Conservation (phyloP, 92 coral and sea anemone species). For the Umimayanthus chanpuru region DNA sequence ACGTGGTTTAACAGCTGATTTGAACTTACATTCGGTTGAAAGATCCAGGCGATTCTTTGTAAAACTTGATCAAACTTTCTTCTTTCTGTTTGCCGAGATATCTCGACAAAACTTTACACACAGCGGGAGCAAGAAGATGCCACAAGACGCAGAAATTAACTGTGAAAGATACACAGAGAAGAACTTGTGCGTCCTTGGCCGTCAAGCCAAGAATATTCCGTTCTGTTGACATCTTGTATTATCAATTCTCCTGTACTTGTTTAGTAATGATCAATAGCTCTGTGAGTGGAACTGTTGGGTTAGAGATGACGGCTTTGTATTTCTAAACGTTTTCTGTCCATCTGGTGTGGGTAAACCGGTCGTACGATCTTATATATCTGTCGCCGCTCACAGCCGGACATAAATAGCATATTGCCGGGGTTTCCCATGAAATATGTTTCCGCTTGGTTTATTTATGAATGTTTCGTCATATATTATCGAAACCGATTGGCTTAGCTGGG, state of each 20-base stretch:
- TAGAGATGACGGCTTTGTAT: not conserved
- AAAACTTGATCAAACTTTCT: constrained; percentile 4
- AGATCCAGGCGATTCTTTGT: constrained; percentile 51
- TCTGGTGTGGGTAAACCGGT: not conserved
- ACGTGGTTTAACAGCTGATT: not conserved
- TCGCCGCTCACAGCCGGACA: no score
- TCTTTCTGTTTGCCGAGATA: constrained; percentile 16
- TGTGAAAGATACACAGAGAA: constrained; percentile 69
- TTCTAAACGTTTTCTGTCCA: not conserved
- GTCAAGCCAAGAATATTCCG: constrained; percentile 32
- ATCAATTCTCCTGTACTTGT: not conserved
- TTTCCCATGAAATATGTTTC: not conserved
- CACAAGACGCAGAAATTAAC: constrained; percentile 80
- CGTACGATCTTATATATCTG: no score
- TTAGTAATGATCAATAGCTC: not conserved
- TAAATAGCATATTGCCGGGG: not conserved
- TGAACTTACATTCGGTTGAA: constrained; percentile 79
- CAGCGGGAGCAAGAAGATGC: constrained; percentile 58
- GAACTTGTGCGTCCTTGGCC: constrained; percentile 56
- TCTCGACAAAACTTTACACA: constrained; percentile 51
- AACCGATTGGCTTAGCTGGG: not conserved
- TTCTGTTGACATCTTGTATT: constrained; percentile 12
- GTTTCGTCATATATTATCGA: not conserved
- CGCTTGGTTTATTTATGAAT: not conserved
- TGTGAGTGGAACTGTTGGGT: not conserved